Conservation (phyloP, 2,797 vertebrate genomes). For the Gymnoscopelus microlampas region DNA sequence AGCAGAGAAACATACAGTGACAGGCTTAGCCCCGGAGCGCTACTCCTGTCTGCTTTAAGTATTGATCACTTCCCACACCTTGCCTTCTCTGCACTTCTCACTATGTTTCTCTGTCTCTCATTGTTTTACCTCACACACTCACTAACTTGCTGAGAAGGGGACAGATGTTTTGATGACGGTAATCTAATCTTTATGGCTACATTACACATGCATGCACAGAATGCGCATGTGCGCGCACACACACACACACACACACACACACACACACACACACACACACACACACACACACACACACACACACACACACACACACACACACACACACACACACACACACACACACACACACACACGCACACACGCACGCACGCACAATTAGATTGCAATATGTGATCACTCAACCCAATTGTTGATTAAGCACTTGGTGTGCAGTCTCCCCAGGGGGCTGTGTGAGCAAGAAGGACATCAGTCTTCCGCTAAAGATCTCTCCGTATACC, state of each 20-base stretch:
- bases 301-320: constrained; percentile 9
- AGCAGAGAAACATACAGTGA: constrained; percentile 6
- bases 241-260: no score
- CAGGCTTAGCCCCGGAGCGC: constrained; percentile 26
- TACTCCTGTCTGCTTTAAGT: constrained; percentile 17
- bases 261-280: constrained; percentile 8
- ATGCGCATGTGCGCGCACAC: no score
- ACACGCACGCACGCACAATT: constrained; percentile 8
- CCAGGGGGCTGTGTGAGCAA: constrained; percentile 50
- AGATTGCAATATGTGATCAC: constrained; percentile 34
- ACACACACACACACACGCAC: constrained; percentile 8
- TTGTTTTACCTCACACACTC: constrained; percentile 7
- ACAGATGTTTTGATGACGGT: no score
- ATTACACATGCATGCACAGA: no score
- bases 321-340: background rate
- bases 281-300: background rate
- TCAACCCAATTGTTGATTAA: constrained; percentile 69
- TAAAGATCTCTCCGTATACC: constrained; percentile 66
- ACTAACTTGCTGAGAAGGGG: constrained; percentile 5
- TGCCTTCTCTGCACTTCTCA: constrained; percentile 8
- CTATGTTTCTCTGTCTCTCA: constrained; percentile 13
- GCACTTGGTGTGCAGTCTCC: constrained; percentile 56
- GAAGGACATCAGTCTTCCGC: constrained; percentile 72
- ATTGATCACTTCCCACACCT: constrained; percentile 35
- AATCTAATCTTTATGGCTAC: no score